These are phyloP conservation scores for Prietella phreatophila DNA, from an alignment of 2,113 vertebrate genomes.

Conservation along the genomic window DNA sequence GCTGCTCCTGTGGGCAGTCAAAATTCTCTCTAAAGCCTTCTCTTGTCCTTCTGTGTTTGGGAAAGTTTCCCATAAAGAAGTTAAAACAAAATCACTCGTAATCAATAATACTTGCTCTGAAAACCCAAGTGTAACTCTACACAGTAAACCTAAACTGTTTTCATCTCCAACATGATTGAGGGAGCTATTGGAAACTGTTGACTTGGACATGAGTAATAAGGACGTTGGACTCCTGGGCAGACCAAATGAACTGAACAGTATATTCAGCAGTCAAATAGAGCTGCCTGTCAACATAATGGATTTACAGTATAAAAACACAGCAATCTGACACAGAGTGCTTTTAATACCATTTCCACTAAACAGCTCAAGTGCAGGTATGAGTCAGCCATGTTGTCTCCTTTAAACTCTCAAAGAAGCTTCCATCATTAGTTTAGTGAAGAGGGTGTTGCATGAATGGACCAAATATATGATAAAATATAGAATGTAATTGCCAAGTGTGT, in stretches of 20 bases:
- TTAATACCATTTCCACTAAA: constrained; percentile 35
- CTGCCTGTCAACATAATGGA: constrained; percentile 44
- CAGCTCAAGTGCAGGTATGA: constrained; percentile 23
- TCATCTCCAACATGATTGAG: constrained; percentile 10
- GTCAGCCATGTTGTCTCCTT: background rate
- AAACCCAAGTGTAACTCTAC: constrained; percentile 10
- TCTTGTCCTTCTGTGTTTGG: background rate
- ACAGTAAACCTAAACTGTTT: constrained; percentile 38
- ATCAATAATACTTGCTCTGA: background rate
- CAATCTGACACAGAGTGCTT: constrained; percentile 1
- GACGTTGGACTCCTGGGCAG: constrained; percentile 20
- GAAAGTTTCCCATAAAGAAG: background rate
- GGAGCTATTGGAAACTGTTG: constrained; percentile 32
- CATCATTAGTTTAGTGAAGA: background rate
- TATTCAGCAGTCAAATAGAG: constrained; percentile 40
- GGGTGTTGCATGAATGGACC: background rate
- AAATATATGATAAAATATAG: background rate
- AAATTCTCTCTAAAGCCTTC: background rate
- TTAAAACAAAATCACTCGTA: background rate
- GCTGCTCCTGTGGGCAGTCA: background rate
- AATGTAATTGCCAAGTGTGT: background rate
- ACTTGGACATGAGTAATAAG: constrained; percentile 42
- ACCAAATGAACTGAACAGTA: constrained; percentile 44
- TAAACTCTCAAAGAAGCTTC: background rate
- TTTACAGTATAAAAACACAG: constrained; percentile 31